A percentile compares a stretch with the other conserved stretches of the same genome.
phyloP scores from a whole-genome alignment of 1,140 invertebrate genomes.

The Asbolus verrucosus region DNA sequence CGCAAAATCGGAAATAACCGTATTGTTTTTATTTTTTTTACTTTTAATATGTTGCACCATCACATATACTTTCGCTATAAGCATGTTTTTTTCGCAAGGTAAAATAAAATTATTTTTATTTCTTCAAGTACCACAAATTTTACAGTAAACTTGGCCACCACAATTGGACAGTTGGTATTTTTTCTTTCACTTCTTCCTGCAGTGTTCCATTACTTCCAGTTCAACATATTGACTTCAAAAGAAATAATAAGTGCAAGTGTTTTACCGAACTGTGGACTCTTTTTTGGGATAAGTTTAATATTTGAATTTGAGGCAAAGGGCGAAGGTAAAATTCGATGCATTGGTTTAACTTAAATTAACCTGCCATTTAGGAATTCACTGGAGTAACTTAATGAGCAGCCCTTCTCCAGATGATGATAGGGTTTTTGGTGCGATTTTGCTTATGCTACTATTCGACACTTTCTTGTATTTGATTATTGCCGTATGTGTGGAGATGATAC shows the following conservation, averaged over 20 bases:
- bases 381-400: constrained; percentile 75
- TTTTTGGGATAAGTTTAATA: constrained; percentile 76
- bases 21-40: constrained; percentile 66
- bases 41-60: constrained; percentile 70
- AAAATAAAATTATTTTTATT: constrained; percentile 42
- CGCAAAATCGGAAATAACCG: constrained; percentile 14
- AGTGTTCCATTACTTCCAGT: neutral
- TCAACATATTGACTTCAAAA: neutral
- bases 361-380: constrained; percentile 73
- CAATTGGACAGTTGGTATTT: constrained; percentile 77
- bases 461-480: constrained; percentile 75
- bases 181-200: constrained; percentile 74
- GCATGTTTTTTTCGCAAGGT: constrained; percentile 76
- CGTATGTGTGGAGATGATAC: constrained; percentile 78
- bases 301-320: constrained; percentile 74
- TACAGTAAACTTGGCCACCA: constrained; percentile 77
- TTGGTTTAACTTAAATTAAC: neutral
- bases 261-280: constrained; percentile 73
- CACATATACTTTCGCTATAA: constrained; percentile 75
- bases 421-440: constrained; percentile 72
- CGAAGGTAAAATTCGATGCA: constrained; percentile 62
- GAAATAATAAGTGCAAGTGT: neutral
- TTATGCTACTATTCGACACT: constrained; percentile 74
- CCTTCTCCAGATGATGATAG: constrained; percentile 77
- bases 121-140: constrained; percentile 15